These are phyloP conservation scores for Sebastes melanostomus DNA, from an alignment of 2,797 vertebrate genomes.

Conservation along the genomic window DNA sequence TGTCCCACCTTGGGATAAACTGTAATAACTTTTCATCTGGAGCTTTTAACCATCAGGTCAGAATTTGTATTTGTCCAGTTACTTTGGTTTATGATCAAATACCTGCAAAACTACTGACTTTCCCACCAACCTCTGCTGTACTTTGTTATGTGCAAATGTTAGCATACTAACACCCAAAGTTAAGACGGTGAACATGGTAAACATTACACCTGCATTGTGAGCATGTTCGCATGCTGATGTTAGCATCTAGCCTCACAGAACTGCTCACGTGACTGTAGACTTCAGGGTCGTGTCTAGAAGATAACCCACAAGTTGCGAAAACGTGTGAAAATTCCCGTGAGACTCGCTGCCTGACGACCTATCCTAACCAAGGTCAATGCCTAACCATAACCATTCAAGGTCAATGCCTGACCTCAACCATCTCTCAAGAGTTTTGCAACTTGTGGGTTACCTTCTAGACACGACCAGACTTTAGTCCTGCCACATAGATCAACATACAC, in stretches of 20 bases:
- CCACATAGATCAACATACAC: not conserved
- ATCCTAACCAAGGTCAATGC: no score
- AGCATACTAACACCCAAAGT: fast-evolving
- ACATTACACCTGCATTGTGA: not conserved
- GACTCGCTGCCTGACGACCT: no score
- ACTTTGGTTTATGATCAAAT: no score
- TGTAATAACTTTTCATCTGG: no score
- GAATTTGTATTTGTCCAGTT: no score
- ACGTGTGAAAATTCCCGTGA: fast-evolving
- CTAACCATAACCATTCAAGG: no score
- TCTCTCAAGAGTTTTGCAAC: no score
- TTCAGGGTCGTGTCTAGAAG: no score
- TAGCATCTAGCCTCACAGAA: not conserved
- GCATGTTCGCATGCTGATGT: not conserved
- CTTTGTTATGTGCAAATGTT: not conserved
- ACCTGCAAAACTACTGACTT: fast-evolving
- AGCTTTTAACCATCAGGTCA: no score
- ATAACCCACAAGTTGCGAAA: no score
- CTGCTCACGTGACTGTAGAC: not conserved
- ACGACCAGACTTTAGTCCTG: fast-evolving
- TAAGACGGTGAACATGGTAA: not conserved
- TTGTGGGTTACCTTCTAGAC: no score
- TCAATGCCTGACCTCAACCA: no score
- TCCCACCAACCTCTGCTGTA: not conserved
- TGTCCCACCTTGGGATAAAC: fast-evolving